These are phyloP conservation scores for Latheticus oryzae DNA, from an alignment of 2,888 invertebrate genomes.

Conservation along the genomic window DNA sequence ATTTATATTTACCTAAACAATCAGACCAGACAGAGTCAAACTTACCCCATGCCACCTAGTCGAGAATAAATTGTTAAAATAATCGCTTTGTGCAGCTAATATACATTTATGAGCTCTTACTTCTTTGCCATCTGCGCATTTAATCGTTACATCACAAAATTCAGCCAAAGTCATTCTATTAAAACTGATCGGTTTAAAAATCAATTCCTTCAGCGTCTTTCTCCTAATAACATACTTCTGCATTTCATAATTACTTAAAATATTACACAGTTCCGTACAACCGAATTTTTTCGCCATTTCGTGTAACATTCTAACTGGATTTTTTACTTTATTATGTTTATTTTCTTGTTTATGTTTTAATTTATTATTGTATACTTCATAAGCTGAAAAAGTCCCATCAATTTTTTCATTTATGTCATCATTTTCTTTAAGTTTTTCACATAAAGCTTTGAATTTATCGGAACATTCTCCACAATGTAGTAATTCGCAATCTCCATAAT, in stretches of 20 bases:
- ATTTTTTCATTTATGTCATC: slow-evolving; percentile 29
- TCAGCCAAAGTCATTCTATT: slow-evolving; percentile 53
- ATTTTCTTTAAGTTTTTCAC: slow-evolving; percentile 44
- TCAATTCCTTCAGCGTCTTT: slow-evolving; percentile 42
- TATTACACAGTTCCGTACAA: slow-evolving; percentile 67
- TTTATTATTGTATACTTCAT: slow-evolving; percentile 65
- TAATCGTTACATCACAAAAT: slow-evolving; percentile 61
- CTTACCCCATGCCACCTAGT: slow-evolving; percentile 81
- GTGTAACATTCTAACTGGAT: slow-evolving; percentile 71
- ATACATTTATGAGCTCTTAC: slow-evolving; percentile 84
- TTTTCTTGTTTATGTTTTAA: slow-evolving; percentile 45
- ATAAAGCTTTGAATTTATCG: slow-evolving; percentile 48
- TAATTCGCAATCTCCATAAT: slow-evolving; percentile 76
- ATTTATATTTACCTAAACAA: too few species aligned
- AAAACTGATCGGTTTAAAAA: slow-evolving; percentile 44
- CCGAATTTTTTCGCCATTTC: slow-evolving; percentile 70
- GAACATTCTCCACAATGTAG: slow-evolving; percentile 68
- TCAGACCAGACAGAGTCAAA: too few species aligned
- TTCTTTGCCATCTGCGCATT: slow-evolving; percentile 58
- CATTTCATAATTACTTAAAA: slow-evolving; percentile 66
- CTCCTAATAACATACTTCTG: slow-evolving; percentile 45
- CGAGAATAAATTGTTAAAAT: slow-evolving; percentile 86
- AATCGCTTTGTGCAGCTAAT: slow-evolving; percentile 84
- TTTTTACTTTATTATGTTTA: slow-evolving; percentile 58
- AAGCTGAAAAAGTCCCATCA: slow-evolving; percentile 65